Evolutionary conservation across 2,797 vertebrate species (phyloP).

Genomic region (Sebastes minor): DNA sequence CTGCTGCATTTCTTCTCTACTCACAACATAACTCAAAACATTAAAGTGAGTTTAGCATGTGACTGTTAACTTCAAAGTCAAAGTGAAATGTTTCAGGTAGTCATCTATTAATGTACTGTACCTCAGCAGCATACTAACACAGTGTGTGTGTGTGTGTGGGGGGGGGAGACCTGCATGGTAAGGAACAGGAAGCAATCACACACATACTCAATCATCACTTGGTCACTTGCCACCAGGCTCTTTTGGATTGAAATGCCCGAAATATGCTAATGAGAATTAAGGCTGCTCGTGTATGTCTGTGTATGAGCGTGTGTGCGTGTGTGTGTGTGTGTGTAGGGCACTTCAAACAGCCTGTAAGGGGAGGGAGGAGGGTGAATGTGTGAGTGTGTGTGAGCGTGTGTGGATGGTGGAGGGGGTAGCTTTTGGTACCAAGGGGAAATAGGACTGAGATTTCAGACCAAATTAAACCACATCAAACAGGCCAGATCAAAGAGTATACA

Average conservation of each 20-base stretch:
- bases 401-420: slow-evolving; percentile 20
- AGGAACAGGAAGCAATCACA: slow-evolving; percentile 11
- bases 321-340: slow-evolving; percentile 40
- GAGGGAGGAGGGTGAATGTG: slow-evolving; percentile 5
- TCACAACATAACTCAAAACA: not conserved
- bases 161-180: slow-evolving; percentile 14
- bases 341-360: slow-evolving; percentile 68
- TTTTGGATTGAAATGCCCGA: slow-evolving; percentile 51
- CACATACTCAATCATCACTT: slow-evolving; percentile 28
- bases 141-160: not conserved
- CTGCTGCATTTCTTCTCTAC: not conserved
- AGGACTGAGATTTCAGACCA: slow-evolving; percentile 75
- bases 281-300: not conserved
- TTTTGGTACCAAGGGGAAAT: slow-evolving; percentile 69
- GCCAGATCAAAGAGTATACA: slow-evolving; percentile 73
- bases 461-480: slow-evolving; percentile 81
- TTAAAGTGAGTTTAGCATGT: not conserved
- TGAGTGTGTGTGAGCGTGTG: not conserved
- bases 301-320: slow-evolving; percentile 6
- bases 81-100: not conserved
- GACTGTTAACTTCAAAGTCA: not conserved
- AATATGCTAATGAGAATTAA: slow-evolving; percentile 68
- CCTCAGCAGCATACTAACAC: not conserved
- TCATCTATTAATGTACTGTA: not conserved
- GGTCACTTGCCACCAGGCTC: slow-evolving; percentile 39